Evolutionary conservation across 2,113 vertebrate species (phyloP).

Genomic region (Oceanodroma tethys): DNA sequence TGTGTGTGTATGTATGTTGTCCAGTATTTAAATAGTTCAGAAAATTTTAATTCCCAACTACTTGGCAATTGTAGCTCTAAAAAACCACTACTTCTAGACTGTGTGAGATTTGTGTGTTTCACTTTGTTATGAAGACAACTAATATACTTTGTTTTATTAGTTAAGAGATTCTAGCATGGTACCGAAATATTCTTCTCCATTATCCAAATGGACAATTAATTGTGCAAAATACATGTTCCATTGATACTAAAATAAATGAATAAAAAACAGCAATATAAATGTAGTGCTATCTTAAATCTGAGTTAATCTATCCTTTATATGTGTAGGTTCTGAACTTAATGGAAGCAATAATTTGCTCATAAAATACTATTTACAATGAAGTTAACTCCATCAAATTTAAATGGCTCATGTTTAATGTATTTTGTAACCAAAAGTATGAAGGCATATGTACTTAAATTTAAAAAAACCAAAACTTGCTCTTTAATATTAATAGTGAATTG

Average conservation of each 20-base stretch:
- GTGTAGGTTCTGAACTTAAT: background rate
- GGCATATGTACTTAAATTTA: background rate
- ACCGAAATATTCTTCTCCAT: background rate
- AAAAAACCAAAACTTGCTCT: background rate
- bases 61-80: background rate
- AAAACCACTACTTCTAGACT: background rate
- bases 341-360: background rate
- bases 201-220: background rate
- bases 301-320: background rate
- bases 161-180: background rate
- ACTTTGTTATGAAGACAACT: background rate
- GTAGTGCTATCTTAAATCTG: background rate
- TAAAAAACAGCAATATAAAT: background rate
- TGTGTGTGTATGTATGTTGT: background rate
- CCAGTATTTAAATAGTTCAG: background rate
- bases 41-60: background rate
- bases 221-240: background rate
- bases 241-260: background rate
- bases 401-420: background rate
- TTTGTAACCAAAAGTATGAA: background rate
- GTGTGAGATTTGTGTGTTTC: background rate
- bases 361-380: background rate
- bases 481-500: background rate
- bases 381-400: background rate
- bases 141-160: background rate